Evolutionary conservation across 2,113 vertebrate species (phyloP).

Genomic region (Hippocampus abdominalis): DNA sequence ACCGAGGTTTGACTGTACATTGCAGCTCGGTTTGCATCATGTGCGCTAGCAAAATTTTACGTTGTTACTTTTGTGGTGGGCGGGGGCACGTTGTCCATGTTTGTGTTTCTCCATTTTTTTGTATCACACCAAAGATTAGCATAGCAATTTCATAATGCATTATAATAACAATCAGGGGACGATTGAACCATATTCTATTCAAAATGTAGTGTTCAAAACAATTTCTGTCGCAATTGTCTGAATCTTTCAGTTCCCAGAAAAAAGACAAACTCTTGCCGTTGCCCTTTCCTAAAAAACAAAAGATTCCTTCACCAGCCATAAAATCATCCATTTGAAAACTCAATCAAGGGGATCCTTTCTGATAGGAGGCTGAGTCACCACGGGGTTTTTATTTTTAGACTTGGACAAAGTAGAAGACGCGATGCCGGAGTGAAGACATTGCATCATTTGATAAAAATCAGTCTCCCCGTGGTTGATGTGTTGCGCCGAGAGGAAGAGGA

Average conservation of each 20-base stretch:
- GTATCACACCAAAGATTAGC: too few relatives aligned
- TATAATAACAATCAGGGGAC: too few relatives aligned
- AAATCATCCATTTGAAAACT: neutral
- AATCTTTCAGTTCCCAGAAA: neutral
- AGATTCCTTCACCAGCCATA: neutral
- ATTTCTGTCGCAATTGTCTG: neutral
- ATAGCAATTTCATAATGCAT: too few relatives aligned
- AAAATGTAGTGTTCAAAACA: neutral
- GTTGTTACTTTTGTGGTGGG: too few relatives aligned
- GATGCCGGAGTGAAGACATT: conserved; percentile 39
- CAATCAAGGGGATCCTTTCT: conserved; percentile 1
- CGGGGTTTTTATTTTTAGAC: conserved; percentile 54
- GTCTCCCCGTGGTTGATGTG: conserved; percentile 56
- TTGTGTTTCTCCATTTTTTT: too few relatives aligned
- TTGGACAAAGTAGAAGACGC: conserved; percentile 38
- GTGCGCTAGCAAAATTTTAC: too few relatives aligned
- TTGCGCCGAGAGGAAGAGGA: conserved; percentile 53
- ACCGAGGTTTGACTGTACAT: too few relatives aligned
- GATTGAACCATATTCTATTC: too few relatives aligned
- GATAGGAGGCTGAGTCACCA: conserved; percentile 39
- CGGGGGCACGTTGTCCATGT: too few relatives aligned
- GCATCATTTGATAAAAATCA: conserved; percentile 67
- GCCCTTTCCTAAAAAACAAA: neutral
- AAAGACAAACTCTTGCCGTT: neutral
- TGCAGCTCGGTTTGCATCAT: too few relatives aligned